Conservation (phyloP, 2,113 vertebrate genomes). For the Lepisosteus oculatus region DNA sequence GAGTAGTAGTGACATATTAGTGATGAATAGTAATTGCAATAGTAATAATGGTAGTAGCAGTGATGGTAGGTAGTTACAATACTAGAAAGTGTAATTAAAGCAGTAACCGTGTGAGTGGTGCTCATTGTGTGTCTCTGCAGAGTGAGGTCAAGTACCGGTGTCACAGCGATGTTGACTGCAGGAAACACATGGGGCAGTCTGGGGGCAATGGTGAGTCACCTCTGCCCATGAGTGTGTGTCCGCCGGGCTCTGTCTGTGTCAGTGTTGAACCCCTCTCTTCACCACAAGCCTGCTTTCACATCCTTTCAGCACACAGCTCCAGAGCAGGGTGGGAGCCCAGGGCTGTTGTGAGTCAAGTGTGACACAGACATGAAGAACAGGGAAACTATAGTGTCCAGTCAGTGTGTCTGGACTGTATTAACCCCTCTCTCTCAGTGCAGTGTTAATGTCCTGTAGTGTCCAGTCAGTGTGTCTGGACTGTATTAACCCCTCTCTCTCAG, state of each 20-base stretch:
- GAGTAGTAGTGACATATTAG: too few relatives aligned
- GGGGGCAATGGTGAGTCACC: slow-evolving; percentile 47
- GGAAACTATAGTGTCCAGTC: too few relatives aligned
- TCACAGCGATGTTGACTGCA: slow-evolving; percentile 36
- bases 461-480: too few relatives aligned
- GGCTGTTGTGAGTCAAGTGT: too few relatives aligned
- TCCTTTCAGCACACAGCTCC: neutral
- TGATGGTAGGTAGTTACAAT: neutral
- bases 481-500: too few relatives aligned
- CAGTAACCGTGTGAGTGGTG: neutral
- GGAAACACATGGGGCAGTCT: neutral
- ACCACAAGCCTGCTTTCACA: neutral
- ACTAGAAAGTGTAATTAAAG: neutral
- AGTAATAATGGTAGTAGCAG: neutral
- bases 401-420: too few relatives aligned
- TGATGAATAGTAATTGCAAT: too few relatives aligned
- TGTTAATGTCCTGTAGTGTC: too few relatives aligned
- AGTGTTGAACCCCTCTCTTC: neutral
- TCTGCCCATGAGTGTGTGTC: neutral
- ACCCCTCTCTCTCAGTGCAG: too few relatives aligned
- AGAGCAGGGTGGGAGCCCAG: too few relatives aligned
- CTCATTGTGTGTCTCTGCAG: slow-evolving; percentile 30
- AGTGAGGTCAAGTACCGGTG: neutral
- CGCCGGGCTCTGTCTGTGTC: neutral
- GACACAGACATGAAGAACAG: too few relatives aligned